Evolutionary conservation across 2,113 vertebrate genomes (phyloP).

Genomic region (Salvelinus namaycush): DNA sequence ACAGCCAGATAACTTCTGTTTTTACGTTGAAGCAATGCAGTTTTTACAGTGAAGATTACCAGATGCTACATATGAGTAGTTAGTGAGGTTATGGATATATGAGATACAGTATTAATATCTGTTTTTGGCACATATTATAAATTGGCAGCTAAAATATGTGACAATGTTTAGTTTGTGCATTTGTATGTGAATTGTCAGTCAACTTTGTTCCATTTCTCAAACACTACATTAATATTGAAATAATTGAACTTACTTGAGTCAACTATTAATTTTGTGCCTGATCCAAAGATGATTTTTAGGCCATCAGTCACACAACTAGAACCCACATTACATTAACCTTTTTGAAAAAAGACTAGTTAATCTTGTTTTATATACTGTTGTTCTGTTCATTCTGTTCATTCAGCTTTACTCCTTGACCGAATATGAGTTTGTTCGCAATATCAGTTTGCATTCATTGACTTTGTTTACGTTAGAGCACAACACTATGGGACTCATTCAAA

Average conservation of each 20-base stretch:
- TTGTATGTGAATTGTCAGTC: neutral
- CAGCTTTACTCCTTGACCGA: constrained; percentile 32
- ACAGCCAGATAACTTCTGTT: too few species aligned
- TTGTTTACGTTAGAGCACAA: neutral
- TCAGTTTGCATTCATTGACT: neutral
- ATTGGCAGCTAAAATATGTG: too few species aligned
- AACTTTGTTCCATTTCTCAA: neutral
- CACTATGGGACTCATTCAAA: neutral
- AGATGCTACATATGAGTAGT: too few species aligned
- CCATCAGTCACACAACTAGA: constrained; percentile 36
- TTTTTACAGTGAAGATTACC: too few species aligned
- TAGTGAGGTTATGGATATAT: too few species aligned
- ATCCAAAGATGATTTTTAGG: constrained; percentile 1
- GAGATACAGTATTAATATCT: too few species aligned
- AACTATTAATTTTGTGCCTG: constrained; percentile 16
- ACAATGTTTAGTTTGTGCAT: too few species aligned
- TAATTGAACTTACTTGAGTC: constrained; percentile 14
- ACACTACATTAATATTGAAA: neutral
- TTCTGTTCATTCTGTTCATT: neutral
- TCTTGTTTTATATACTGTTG: neutral
- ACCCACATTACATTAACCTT: neutral
- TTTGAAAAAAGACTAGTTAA: neutral
- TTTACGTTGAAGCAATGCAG: too few species aligned
- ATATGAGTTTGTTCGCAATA: constrained; percentile 24
- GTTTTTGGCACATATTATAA: too few species aligned